Percentiles rank a stretch among this genome's conserved stretches.
These are phyloP conservation scores for Wasmannia auropunctata DNA, from an alignment of 1,140 invertebrate genomes.

Conservation along the genomic window DNA sequence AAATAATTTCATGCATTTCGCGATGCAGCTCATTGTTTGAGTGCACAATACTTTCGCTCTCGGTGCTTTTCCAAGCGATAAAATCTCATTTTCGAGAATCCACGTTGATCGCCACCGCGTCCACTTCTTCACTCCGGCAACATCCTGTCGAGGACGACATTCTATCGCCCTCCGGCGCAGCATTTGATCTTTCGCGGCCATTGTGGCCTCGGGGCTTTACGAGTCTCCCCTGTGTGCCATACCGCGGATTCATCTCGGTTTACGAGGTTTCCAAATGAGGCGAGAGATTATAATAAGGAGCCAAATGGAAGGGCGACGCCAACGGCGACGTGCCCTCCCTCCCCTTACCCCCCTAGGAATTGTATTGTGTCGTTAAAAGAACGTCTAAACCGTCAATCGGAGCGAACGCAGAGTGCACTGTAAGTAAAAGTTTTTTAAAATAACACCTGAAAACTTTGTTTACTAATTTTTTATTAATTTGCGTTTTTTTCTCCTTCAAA, in stretches of 20 bases:
- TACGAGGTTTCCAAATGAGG: constrained; percentile 51
- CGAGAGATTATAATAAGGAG: constrained; percentile 65
- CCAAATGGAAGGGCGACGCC: constrained; percentile 36
- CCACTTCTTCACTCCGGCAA: background rate
- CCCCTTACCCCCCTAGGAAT: background rate
- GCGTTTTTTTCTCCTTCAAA: background rate
- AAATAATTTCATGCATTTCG: background rate
- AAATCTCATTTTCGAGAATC: constrained; percentile 9
- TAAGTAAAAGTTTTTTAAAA: background rate
- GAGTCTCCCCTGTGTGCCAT: constrained; percentile 29
- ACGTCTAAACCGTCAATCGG: background rate
- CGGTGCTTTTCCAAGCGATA: background rate
- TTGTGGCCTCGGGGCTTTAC: constrained; percentile 27
- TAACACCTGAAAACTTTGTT: background rate
- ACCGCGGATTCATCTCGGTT: constrained; percentile 54
- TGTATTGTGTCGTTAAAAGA: constrained; percentile 29
- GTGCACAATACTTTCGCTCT: background rate
- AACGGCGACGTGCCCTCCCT: background rate
- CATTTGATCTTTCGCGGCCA: constrained; percentile 56
- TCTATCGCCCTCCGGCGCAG: background rate
- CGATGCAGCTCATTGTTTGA: background rate
- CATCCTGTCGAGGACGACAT: background rate
- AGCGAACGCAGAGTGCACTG: background rate
- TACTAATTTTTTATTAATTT: background rate
- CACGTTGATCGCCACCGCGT: constrained; percentile 17